Evolutionary conservation across 2,113 vertebrate species (phyloP).

Genomic region (Corythaeola cristata): DNA sequence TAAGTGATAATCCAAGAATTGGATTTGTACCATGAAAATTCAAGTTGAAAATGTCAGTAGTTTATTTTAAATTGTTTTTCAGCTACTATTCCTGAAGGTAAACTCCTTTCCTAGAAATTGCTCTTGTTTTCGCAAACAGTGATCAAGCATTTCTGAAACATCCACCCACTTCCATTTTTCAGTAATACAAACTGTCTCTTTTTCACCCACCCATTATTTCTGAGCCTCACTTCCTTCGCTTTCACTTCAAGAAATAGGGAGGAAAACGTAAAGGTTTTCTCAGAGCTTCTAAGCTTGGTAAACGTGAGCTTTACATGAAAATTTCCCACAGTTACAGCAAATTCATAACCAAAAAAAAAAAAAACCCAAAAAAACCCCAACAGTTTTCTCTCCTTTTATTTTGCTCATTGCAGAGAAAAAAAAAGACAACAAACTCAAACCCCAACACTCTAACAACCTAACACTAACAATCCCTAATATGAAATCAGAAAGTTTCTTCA

Average conservation of each 20-base stretch:
- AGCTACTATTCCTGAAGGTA: background rate
- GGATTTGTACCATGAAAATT: slow-evolving; percentile 4
- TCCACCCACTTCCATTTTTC: background rate
- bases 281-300: background rate
- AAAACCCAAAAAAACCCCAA: too few species aligned
- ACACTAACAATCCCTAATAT: background rate
- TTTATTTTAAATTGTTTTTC: slow-evolving; percentile 3
- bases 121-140: background rate
- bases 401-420: background rate
- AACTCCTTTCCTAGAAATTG: background rate
- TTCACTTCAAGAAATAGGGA: background rate
- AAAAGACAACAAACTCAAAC: background rate
- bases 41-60: background rate
- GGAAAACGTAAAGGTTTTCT: background rate
- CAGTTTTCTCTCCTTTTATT: background rate
- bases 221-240: background rate
- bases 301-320: background rate
- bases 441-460: background rate
- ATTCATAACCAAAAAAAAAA: background rate
- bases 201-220: background rate
- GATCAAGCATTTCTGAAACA: background rate
- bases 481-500: background rate
- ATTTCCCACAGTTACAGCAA: background rate
- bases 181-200: background rate
- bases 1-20: background rate